Conservation (phyloP, 2,888 invertebrate species). For the Villa cingulata region DNA sequence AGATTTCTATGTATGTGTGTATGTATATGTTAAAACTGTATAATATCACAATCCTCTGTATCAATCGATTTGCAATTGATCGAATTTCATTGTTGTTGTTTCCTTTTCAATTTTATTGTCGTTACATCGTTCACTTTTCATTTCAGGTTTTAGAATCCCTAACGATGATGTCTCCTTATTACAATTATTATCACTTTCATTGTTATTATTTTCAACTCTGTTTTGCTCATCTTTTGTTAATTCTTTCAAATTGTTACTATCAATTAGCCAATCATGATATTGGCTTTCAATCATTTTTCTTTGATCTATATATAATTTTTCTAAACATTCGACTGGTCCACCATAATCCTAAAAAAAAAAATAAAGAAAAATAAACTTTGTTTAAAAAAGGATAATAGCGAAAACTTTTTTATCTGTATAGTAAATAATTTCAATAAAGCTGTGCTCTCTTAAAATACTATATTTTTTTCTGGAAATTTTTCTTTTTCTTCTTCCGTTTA, state of each 20-base stretch:
- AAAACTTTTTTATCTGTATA: too few species aligned
- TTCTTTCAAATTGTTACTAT: slow-evolving; percentile 43
- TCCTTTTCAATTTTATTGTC: too few species aligned
- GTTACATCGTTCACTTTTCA: too few species aligned
- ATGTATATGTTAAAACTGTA: too few species aligned
- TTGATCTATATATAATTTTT: slow-evolving; percentile 43
- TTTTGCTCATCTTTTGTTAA: slow-evolving; percentile 35
- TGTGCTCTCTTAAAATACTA: too few species aligned
- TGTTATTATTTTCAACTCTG: slow-evolving; percentile 22
- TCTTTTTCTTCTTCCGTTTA: too few species aligned
- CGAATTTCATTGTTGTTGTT: not conserved
- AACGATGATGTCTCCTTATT: too few species aligned
- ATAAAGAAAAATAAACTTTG: not conserved
- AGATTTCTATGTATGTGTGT: too few species aligned
- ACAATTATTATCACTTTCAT: slow-evolving; percentile 31
- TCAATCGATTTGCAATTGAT: not conserved
- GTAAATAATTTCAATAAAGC: too few species aligned
- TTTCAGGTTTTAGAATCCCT: too few species aligned
- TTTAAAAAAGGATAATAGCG: not conserved
- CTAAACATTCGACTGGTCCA: slow-evolving; percentile 41
- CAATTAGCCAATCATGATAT: slow-evolving; percentile 48
- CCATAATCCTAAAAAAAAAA: slow-evolving; percentile 41
- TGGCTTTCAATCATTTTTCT: slow-evolving; percentile 43
- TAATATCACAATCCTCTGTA: too few species aligned
- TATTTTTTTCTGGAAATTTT: too few species aligned